Evolutionary conservation across 2,888 invertebrate genomes (phyloP), one percentile per base, ranked within the genome.

Genomic region (Amiota minor): DNA sequence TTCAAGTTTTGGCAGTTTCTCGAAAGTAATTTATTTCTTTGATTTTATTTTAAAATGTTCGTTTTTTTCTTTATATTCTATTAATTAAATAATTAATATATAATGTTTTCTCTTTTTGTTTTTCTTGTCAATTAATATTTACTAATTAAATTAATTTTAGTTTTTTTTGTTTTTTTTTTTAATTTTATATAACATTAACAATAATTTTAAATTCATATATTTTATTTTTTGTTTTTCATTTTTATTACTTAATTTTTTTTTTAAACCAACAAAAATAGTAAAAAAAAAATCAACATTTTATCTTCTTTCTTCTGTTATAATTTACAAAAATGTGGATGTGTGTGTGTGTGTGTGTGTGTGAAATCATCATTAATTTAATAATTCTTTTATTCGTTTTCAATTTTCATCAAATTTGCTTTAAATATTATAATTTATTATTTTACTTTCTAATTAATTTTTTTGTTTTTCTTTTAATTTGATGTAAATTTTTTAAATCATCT

Each of bases 1-100:
- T 88, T 80, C 80, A 88, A 88, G 87, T 87, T 88, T 87, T 87
- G 87, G 88, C 88, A 87, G 87, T 88, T 75, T 69, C 72, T 76
- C 75, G 71, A 68, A 71, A 55, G 47, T 14, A 73, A 73, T 71
- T 68, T 74, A 73, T 76, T 72, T 71, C 76, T 71, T 69, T 74
- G 46, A 71, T 64, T 68, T 23, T 70, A 50, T 53, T 68, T 69
- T 64, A 46, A 67, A n/a, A n/a, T n/a, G n/a, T n/a, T n/a, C n/a
- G n/a, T 73, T 70, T 75, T 75, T 73, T 20, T 47, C 56, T 50
- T 65, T 73, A 81, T 78, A 56, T 77, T 78, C 64, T 77, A 50
- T 82, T 62, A 80, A 82, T 77, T 47, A 84, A 84, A 83, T 84
- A 85, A 84, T 77, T 78, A 77, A 86, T 83, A 86, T 83, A 85